Base-by-base conservation (phyloP, 2,113 vertebrate species). In the Nycticebus coucang region DNA sequence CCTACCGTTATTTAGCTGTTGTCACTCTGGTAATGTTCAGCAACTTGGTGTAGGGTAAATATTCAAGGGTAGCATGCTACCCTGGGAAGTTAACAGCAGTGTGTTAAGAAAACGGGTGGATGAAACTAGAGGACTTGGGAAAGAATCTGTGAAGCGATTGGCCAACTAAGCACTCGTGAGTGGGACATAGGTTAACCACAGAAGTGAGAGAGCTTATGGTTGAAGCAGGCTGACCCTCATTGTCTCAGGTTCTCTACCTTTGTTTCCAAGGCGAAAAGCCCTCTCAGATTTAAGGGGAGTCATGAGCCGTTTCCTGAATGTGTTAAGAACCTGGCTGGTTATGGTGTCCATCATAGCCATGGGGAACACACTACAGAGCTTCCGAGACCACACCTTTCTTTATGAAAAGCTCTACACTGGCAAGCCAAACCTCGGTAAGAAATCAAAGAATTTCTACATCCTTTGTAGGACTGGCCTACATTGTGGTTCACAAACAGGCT, bases 391-490 rank as follows among this genome's bases (percentile, higher is more conserved):
- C 98, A 98, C 99, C 93, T 99, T 99, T 92, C 98, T 99, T 91
- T 99, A 99, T 1, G 99, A 99, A 95, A 99, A 99, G 97, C 99
- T 99, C 57, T 99, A 99, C 97, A 99, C 99, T 0, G 99, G 99
- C 79, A 98, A 98, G 13, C 99, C 99, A 12, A 97, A 98, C 95
- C 99, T 99, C 77, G 99, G 99, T 99, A 98, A 98, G 98, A 66
- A 74, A 35, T 21, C 41, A 9, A 53, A 64, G 7, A 41, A 72
- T 77, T 17, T 77, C 69, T 15, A 0, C 22, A 66, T 97, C 80
- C 72, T 91, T 18, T 72, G 35, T 57, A 45, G 37, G 22, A 92
- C 15, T 57, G 53, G 53, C 24, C 18, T 21, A 35, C 37, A 19
- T 5, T 57, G 19, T 75, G 30, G 41, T 86, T 69, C 37, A 66